Evolutionary conservation across 2,113 vertebrate genomes (phyloP), one percentile per base, ranked within the genome.

Genomic region (Panthera tigris): DNA sequence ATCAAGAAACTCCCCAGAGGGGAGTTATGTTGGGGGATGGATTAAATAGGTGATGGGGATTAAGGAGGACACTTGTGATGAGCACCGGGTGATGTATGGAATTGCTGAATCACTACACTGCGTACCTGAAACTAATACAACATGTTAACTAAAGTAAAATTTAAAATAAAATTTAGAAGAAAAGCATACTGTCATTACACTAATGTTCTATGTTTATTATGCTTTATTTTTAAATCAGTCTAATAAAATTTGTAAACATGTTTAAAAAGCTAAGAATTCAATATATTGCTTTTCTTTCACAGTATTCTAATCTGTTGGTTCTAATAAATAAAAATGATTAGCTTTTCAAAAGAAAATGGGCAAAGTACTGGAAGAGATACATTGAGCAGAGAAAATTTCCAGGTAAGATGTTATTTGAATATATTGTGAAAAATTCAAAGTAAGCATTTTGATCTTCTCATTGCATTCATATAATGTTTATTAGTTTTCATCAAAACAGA

Each of bases 281-380:
- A 80, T n/a, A 63, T 48, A 41, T 50, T 89, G 45, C 5, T 79
- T 92, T 94, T 61, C 4, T 29, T 83, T 85, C 45, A 81, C 4
- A 57, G 33, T 61, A 80, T 57, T 83, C 31, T 94, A 50, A 86
- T 78, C 63, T 79, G 1, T 39, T 74, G 29, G 74, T 13, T 41
- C n/a, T 63, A 85, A 73, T 36, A 76, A 95, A 86, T 83, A 79
- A 95, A 45, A 89, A 88, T 39, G 0, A 69, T 80, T 61, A 91
- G 5, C 29, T 85, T 90, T 92, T 94, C 41, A 96, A 85, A 95
- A 82, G 31, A 78, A 41, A 97, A 57, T 73, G 71, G 89, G 68
- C 0, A 6, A 88, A 93, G 96, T 68, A 6, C 7, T 85, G 16
- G 23, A 76, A 41, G 82, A 74, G 87, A 71, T 52, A n/a, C 23